Evolutionary conservation across 2,888 invertebrate genomes (phyloP), one percentile per base, ranked within the genome.

Genomic region (Diplazon laetatorius): DNA sequence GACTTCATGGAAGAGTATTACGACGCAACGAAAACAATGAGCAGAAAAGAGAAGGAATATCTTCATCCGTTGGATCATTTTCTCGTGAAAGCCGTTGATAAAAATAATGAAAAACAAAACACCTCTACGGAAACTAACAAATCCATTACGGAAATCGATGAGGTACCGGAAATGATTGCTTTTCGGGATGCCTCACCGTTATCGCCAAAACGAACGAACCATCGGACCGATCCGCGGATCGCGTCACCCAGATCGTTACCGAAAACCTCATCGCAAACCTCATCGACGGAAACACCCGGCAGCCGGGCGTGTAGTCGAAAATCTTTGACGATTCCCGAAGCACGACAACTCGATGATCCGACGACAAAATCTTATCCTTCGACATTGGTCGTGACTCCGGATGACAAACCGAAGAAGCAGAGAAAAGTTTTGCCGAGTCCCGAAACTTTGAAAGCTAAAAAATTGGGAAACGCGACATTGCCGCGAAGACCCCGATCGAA

Each of bases 21-120:
- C 37, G 82, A 85, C 14, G 76, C 80, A 0, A 74, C 77, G 6
- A 75, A 72, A 0, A 42, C 70, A 0, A 69, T 80, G 39, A 76
- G 80, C 30, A 85, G 76, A 14, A 80, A 63, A 12, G 83, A 86
- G 14, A 60, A 75, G 2, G 81, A 76, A 35, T 84, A 78, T 16
- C 50, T 83, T 0, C 85, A 87, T 68, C 89, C 88, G 0, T 62
- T 88, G 65, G 87, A 90, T 39, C 86, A 88, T 63, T 90, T 90
- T 63, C 52, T 87, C 48, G 72, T 84, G 6, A 85, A 82, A 39
- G 75, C 81, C 3, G 44, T 18, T 16, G 16, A 73, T 2, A 84
- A 62, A 12, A 30, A 30, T 30, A 76, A 80, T 1, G 63, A 70
- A 2, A 88, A 88, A 1, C 74, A 50, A 1, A 88, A 90, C 0